Evolutionary conservation across 2,888 invertebrate species (phyloP).

Genomic region (Polylopha cassiicola): DNA sequence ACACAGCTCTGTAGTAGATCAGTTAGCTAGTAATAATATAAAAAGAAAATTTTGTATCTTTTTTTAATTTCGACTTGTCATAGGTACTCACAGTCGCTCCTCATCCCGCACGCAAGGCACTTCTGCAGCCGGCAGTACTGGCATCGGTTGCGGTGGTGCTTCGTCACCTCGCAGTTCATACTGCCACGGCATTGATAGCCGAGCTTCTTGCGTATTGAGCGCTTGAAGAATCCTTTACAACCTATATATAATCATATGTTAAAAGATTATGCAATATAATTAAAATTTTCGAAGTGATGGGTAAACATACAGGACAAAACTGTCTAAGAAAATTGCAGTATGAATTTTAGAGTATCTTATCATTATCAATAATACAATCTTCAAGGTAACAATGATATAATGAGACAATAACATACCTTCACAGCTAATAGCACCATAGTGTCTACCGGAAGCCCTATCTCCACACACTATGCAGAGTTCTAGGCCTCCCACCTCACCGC

Average conservation of each 20-base stretch:
- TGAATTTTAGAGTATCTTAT: no score
- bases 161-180: slow-evolving; percentile 98
- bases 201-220: slow-evolving; percentile 96
- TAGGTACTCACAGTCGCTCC: slow-evolving; percentile 95
- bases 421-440: slow-evolving; percentile 95
- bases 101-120: slow-evolving; percentile 98
- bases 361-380: no score
- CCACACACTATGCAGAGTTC: slow-evolving; percentile 97
- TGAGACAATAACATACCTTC: slow-evolving; percentile 74
- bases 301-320: no score
- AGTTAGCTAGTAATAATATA: not conserved
- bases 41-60: not conserved
- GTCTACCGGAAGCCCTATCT: slow-evolving; percentile 95
- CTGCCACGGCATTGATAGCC: slow-evolving; percentile 97
- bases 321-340: no score
- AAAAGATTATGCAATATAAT: no score
- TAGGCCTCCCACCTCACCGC: slow-evolving; percentile 77
- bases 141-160: slow-evolving; percentile 98
- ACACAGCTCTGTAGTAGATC: no score
- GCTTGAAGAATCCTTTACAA: slow-evolving; percentile 98
- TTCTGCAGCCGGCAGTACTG: slow-evolving; percentile 99
- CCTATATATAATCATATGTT: slow-evolving; percentile 73
- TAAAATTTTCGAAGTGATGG: no score
- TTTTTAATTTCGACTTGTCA: not conserved
- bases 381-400: no score